A percentile compares a stretch with the other conserved stretches of the same genome.
These are phyloP conservation scores for Haliclona indistincta DNA, from an alignment of 37 sponge, comb jelly and placozoan species.

Conservation along the genomic window DNA sequence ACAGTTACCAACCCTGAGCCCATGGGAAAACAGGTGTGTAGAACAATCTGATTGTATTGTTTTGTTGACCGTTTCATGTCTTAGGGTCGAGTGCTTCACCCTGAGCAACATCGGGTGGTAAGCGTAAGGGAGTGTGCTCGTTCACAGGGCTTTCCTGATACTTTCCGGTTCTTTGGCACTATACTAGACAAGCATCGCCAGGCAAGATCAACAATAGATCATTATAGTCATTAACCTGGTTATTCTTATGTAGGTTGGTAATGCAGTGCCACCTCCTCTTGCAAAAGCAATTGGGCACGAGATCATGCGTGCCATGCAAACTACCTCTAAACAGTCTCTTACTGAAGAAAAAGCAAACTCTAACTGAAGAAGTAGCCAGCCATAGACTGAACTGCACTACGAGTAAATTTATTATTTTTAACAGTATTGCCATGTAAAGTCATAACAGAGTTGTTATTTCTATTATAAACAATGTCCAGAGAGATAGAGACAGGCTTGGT, in stretches of 20 bases:
- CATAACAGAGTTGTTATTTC: too few relatives aligned
- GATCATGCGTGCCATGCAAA: conserved; percentile 66
- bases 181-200: conserved; percentile 88
- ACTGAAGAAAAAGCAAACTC: too few relatives aligned
- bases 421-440: too few relatives aligned
- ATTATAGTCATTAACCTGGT: not conserved
- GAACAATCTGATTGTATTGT: not conserved
- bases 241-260: conserved; percentile 68
- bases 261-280: conserved; percentile 95
- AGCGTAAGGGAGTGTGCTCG: conserved; percentile 93
- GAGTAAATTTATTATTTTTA: too few relatives aligned
- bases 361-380: too few relatives aligned
- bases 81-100: conserved; percentile 92
- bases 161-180: conserved; percentile 83
- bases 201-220: conserved; percentile 19
- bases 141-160: conserved; percentile 94
- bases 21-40: conserved; percentile 93
- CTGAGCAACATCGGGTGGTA: conserved; percentile 92
- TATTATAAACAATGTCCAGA: too few relatives aligned
- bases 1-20: conserved; percentile 97
- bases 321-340: too few relatives aligned
- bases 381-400: too few relatives aligned
- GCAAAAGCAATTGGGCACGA: conserved; percentile 85
- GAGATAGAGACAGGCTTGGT: too few relatives aligned
- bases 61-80: not conserved